Base-by-base conservation (phyloP, 2,888 invertebrate species). In the Pemphredon lugubris region DNA sequence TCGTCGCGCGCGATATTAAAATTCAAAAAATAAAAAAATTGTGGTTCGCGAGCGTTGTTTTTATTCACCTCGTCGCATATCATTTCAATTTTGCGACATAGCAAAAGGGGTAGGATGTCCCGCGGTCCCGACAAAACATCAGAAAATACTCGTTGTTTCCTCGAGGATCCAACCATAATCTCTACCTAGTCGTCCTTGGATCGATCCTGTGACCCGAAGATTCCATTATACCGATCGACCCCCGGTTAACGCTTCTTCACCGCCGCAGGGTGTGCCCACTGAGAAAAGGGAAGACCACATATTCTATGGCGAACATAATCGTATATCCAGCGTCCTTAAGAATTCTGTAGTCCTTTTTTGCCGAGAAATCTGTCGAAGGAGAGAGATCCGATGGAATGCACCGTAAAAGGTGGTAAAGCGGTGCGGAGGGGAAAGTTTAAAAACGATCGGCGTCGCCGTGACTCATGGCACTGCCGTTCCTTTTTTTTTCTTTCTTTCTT, bases 141-240 rank as follows among this genome's bases (percentile, higher is more conserved):
- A n/a, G n/a, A n/a, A n/a, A n/a, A n/a, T n/a, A n/a, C n/a, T n/a
- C n/a, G n/a, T n/a, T n/a, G n/a, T n/a, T n/a, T n/a, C n/a, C n/a
- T n/a, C n/a, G n/a, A n/a, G n/a, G n/a, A n/a, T n/a, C n/a, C n/a
- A n/a, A n/a, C n/a, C n/a, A n/a, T n/a, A n/a, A n/a, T n/a, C n/a
- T n/a, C n/a, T 11, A 47, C 21, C 59, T 55, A 47, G 73, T 65
- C 54, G 57, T 61, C 73, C 76, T 76, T 68, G 72, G 44, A 47
- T 1, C 30, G 21, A 68, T 68, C 54, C 68, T 55, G 42, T 47
- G 68, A 72, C 59, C 58, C 63, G 63, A n/a, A 64, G 60, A 61
- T 58, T 72, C 63, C 60, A 68, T 75, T 72, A 65, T 42, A 13
- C 45, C 51, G 48, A 67, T 75, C 50, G 44, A 67, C 53, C 47